Base-by-base conservation (phyloP, 2,888 invertebrate genomes). In the Agonopterix heracliana region DNA sequence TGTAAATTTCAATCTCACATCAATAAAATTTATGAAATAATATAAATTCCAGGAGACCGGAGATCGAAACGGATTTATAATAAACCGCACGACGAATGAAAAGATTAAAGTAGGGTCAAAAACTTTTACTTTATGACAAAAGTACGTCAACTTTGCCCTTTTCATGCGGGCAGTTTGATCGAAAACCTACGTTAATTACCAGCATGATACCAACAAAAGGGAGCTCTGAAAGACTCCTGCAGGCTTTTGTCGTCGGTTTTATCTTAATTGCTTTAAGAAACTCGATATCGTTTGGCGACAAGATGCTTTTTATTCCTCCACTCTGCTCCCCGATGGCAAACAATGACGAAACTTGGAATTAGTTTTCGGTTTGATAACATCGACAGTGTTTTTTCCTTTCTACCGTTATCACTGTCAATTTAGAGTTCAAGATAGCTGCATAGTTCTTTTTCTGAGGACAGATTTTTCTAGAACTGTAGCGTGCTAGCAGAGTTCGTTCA, bases 241-340 rank as follows among this genome's bases (percentile, higher is more conserved):
- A 68, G 73, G 72, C 78, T 71, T 81, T 83, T 81, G 82, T 80
- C 78, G 68, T 71, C 74, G 74, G 78, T 78, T 82, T 85, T 84
- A 85, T 84, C 85, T 83, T 85, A 86, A 87, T 85, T 83, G 82
- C 83, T 85, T 82, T 72, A 78, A 80, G 85, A 83, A 86, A 84
- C 81, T 85, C 81, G 78, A 83, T 85, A 83, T 81, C 84, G 81
- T 79, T 83, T 73, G 76, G 76, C 78, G 81, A 85, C 83, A 84
- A 80, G 81, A 81, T 81, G 81, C 78, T 84, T 84, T 84, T 85
- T 83, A 82, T 82, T 75, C 77, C 70, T 72, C 59, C 67, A 66
- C 69, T 67, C 66, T 62, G 63, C 67, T 74, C 73, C 74, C 71
- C 63, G 67, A 66, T 66, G 78, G 78, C 75, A 77, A 82, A 83